Conservation (phyloP, 2,113 vertebrate species). For the Salminus brasiliensis region DNA sequence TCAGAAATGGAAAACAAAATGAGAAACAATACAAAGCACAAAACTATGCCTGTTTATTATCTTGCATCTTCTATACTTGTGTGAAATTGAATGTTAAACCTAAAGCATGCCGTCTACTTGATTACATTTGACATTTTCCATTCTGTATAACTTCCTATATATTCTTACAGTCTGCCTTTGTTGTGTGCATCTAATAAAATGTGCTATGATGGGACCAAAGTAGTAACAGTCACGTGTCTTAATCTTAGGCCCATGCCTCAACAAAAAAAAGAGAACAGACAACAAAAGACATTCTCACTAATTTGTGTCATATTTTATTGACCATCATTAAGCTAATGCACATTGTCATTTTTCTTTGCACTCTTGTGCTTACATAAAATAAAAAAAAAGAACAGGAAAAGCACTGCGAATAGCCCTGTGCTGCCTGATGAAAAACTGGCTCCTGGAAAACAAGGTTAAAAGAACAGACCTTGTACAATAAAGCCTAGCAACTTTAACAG, state of each 20-base stretch:
- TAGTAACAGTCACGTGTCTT: slow-evolving; percentile 14
- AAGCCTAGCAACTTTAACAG: slow-evolving; percentile 30
- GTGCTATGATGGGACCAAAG: slow-evolving; percentile 77
- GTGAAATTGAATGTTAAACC: slow-evolving; percentile 74
- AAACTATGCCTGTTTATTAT: slow-evolving; percentile 45
- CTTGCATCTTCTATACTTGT: slow-evolving; percentile 54
- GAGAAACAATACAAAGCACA: slow-evolving; percentile 11
- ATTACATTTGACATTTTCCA: slow-evolving; percentile 36
- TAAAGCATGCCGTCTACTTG: slow-evolving; percentile 79
- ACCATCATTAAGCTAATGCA: neutral
- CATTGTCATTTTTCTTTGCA: slow-evolving; percentile 46
- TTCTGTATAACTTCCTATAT: slow-evolving; percentile 68
- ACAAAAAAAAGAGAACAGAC: neutral
- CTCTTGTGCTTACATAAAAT: slow-evolving; percentile 41
- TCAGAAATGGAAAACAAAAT: neutral
- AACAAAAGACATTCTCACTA: neutral
- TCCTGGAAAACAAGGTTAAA: slow-evolving; percentile 53
- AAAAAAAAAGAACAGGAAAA: too few relatives aligned
- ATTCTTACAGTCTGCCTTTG: slow-evolving; percentile 65
- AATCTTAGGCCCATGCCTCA: neutral
- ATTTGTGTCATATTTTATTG: slow-evolving; percentile 27
- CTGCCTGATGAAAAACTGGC: slow-evolving; percentile 24
- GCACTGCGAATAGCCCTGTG: neutral
- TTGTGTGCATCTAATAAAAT: slow-evolving; percentile 82
- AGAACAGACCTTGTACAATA: slow-evolving; percentile 42